A percentile compares a stretch with the other conserved stretches of the same genome.
Conservation (phyloP, 2,888 invertebrate species). For the Caenorhabditis sp. region DNA sequence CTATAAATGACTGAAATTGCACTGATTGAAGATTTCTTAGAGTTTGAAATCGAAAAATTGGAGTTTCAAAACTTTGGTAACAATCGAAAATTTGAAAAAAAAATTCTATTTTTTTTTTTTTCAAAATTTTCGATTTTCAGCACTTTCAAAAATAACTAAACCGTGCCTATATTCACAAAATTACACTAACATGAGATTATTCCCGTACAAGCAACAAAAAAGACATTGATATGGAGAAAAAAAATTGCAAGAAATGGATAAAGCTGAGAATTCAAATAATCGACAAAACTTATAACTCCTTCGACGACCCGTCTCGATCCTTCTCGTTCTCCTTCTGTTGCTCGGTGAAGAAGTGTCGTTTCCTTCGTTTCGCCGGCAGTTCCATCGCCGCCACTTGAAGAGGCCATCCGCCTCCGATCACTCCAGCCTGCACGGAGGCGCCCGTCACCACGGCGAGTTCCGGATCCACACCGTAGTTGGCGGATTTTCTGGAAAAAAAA, state of each 20-base stretch:
- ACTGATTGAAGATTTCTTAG: too few relatives aligned
- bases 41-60: too few relatives aligned
- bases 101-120: too few relatives aligned
- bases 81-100: too few relatives aligned
- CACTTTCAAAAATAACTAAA: too few relatives aligned
- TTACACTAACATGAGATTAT: conserved; percentile 34
- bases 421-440: conserved; percentile 85
- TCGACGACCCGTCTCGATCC: conserved; percentile 35
- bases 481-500: conserved; percentile 79
- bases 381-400: conserved; percentile 84
- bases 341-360: conserved; percentile 80
- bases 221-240: background rate
- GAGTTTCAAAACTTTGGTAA: too few relatives aligned
- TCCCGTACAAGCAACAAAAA: conserved; percentile 4
- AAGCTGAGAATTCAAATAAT: background rate
- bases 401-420: conserved; percentile 86
- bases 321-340: conserved; percentile 70
- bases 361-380: conserved; percentile 76
- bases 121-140: too few relatives aligned
- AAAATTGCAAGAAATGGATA: conserved; percentile 3
- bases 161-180: background rate
- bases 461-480: conserved; percentile 84
- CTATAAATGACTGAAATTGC: conserved; percentile 1
- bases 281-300: conserved; percentile 13
- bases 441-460: conserved; percentile 85